Conservation (phyloP, 1,140 invertebrate species). For the Protaetia brevitarsis region DNA sequence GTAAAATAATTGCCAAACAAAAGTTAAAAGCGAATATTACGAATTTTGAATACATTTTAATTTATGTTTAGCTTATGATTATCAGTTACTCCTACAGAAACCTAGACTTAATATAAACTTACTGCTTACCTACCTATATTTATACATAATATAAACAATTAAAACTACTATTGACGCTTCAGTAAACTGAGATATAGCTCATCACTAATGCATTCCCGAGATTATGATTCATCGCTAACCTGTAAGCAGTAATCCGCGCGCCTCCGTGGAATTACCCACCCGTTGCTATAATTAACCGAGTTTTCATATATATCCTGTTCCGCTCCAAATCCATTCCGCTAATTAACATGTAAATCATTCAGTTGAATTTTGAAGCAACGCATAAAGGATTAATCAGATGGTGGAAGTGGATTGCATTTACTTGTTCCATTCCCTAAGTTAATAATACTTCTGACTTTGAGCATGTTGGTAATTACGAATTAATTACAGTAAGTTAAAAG, state of each 20-base stretch:
- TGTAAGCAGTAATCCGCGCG: not conserved
- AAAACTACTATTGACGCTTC: too few species aligned
- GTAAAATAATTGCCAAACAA: too few species aligned
- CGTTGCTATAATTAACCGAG: not conserved
- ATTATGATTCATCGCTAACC: not conserved
- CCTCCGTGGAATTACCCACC: not conserved
- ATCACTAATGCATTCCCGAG: not conserved
- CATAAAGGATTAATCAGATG: not conserved
- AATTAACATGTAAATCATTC: conserved; percentile 14
- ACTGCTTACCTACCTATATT: too few species aligned
- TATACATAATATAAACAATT: too few species aligned
- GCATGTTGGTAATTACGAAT: too few species aligned
- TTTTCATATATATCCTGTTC: not conserved
- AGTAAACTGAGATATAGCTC: not conserved
- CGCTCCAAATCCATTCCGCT: not conserved
- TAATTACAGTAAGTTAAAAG: too few species aligned
- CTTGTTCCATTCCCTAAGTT: not conserved
- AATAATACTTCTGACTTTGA: too few species aligned
- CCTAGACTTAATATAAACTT: too few species aligned
- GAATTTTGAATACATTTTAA: too few species aligned
- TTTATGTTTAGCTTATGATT: too few species aligned
- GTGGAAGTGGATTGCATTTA: not conserved
- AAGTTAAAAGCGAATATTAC: too few species aligned
- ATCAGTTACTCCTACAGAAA: too few species aligned
- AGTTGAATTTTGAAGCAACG: conserved; percentile 2